Conservation (phyloP, 1,140 invertebrate species). For the Neelides sp. region DNA sequence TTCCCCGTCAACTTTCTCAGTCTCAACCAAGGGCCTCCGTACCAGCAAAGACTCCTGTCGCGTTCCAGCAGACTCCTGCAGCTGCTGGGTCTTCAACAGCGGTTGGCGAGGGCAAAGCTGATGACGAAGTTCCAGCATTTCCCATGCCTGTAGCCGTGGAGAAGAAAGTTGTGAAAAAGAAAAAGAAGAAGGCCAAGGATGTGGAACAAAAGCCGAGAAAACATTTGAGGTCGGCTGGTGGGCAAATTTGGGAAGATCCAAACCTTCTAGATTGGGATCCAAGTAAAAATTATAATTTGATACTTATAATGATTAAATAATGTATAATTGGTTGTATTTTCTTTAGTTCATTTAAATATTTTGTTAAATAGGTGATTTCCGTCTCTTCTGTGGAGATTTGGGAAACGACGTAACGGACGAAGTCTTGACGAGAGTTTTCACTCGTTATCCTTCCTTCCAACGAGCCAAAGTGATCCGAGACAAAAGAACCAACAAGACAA, state of each 20-base stretch:
- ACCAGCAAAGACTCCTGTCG: too few species aligned
- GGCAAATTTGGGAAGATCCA: slow-evolving; percentile 84
- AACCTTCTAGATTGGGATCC: slow-evolving; percentile 84
- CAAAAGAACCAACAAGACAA: slow-evolving; percentile 93
- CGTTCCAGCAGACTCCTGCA: slow-evolving; percentile 1
- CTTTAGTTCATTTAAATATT: not conserved
- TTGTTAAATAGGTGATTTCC: slow-evolving; percentile 67
- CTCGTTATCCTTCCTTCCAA: slow-evolving; percentile 87
- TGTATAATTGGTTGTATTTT: not conserved
- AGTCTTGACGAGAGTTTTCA: slow-evolving; percentile 80
- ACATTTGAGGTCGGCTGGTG: slow-evolving; percentile 77
- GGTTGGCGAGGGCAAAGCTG: slow-evolving; percentile 40
- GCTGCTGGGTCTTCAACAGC: slow-evolving; percentile 24
- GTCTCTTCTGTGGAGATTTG: slow-evolving; percentile 96
- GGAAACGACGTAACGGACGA: slow-evolving; percentile 99
- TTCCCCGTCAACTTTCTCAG: too few species aligned
- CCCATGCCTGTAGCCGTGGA: slow-evolving; percentile 32
- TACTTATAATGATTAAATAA: slow-evolving; percentile 11
- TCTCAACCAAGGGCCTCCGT: too few species aligned
- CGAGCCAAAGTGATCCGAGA: slow-evolving; percentile 92
- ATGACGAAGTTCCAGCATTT: slow-evolving; percentile 5
- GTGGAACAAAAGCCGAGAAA: slow-evolving; percentile 59
- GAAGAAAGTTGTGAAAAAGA: slow-evolving; percentile 31
- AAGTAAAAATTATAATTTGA: slow-evolving; percentile 38
- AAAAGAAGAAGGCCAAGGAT: slow-evolving; percentile 43